Percentiles rank a stretch among this genome's conserved stretches.
Evolutionary conservation across 1,140 invertebrate species (phyloP).

Genomic region (Prorops nasuta): DNA sequence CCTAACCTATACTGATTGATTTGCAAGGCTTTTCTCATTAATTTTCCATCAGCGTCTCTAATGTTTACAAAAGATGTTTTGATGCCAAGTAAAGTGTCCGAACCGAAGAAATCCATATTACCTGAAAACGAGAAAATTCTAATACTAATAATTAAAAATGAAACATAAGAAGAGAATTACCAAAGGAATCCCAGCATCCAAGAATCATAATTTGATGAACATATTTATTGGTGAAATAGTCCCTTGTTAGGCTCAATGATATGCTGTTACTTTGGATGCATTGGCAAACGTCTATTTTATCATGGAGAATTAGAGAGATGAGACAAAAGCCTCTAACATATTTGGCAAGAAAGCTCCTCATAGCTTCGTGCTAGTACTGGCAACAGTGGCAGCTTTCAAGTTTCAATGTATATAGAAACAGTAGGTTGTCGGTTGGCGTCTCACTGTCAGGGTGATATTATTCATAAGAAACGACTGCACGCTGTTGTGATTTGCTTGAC

Average conservation of each 20-base stretch:
- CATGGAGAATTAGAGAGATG: too few species aligned
- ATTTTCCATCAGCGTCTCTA: constrained; percentile 11
- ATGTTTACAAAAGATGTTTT: constrained; percentile 18
- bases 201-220: constrained; percentile 21
- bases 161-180: background rate
- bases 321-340: too few species aligned
- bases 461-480: too few species aligned
- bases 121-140: constrained; percentile 15
- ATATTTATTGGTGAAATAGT: constrained; percentile 17
- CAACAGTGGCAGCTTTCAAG: too few species aligned
- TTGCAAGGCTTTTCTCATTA: constrained; percentile 21
- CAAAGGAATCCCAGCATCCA: constrained; percentile 21
- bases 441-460: too few species aligned
- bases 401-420: too few species aligned
- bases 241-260: constrained; percentile 3
- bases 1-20: constrained; percentile 39
- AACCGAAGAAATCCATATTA: constrained; percentile 5
- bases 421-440: too few species aligned
- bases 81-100: constrained; percentile 5
- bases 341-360: too few species aligned
- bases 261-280: too few species aligned
- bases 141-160: background rate
- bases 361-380: too few species aligned
- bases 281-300: too few species aligned
- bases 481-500: too few species aligned